Evolutionary conservation across 2,113 vertebrate genomes (phyloP).

Genomic region (Phyllostomus hastatus): DNA sequence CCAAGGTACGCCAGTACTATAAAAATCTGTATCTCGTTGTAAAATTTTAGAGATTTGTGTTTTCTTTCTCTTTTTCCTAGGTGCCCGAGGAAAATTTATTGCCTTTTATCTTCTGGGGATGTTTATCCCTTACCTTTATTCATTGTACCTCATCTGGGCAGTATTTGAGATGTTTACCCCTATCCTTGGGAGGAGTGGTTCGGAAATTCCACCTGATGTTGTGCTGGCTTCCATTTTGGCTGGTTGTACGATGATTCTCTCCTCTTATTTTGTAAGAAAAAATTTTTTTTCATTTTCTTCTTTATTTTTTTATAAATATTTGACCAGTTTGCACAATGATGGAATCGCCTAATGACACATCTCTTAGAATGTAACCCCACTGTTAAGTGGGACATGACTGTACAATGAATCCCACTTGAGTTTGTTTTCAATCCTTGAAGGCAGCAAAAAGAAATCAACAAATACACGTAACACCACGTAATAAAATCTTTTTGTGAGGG

Average conservation of each 20-base stretch:
- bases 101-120: conserved; percentile 90
- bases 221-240: conserved; percentile 90
- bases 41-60: background rate
- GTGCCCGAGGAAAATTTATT: conserved; percentile 88
- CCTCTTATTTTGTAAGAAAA: conserved; percentile 94
- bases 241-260: conserved; percentile 86
- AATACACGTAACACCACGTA: conserved; percentile 81
- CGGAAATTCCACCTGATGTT: conserved; percentile 93
- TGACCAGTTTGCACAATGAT: background rate
- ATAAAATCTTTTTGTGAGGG: conserved; percentile 90
- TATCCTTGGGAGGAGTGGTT: conserved; percentile 95
- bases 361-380: background rate
- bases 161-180: conserved; percentile 98
- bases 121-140: conserved; percentile 91
- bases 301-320: background rate
- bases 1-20: background rate
- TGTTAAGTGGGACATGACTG: background rate
- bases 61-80: conserved; percentile 73
- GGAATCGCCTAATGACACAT: too few relatives aligned
- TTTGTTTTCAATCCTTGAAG: background rate
- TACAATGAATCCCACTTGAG: background rate
- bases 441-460: background rate
- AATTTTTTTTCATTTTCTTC: background rate
- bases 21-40: background rate
- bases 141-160: conserved; percentile 94